Conservation (phyloP, 2,113 vertebrate genomes). For the Equus quagga region DNA sequence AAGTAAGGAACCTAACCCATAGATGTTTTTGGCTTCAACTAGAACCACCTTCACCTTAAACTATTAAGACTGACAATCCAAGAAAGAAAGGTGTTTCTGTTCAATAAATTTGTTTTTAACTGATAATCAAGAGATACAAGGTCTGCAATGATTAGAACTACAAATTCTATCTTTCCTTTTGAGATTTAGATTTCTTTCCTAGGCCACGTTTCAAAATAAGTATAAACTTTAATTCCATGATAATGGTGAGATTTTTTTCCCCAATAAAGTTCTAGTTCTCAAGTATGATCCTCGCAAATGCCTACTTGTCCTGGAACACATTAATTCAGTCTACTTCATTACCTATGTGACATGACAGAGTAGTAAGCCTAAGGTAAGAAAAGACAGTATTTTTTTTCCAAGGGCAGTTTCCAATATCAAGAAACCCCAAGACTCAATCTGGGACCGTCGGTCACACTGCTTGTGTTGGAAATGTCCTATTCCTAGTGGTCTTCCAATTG, state of each 20-base stretch:
- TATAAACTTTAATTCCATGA: neutral
- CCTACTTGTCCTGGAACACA: neutral
- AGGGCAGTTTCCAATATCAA: neutral
- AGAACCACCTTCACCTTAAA: conserved; percentile 17
- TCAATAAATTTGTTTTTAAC: neutral
- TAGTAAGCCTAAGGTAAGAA: neutral
- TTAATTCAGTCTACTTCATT: neutral
- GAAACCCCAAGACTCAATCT: neutral
- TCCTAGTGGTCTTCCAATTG: neutral
- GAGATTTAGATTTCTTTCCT: neutral
- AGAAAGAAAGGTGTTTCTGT: conserved; percentile 1
- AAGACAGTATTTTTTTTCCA: neutral
- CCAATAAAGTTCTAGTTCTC: neutral
- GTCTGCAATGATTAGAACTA: neutral
- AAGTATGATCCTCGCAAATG: neutral
- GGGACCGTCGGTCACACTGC: neutral
- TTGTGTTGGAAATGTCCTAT: neutral
- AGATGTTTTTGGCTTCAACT: neutral
- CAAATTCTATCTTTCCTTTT: neutral
- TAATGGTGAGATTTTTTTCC: neutral
- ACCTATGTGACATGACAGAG: neutral
- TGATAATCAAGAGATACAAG: neutral
- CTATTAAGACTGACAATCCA: neutral
- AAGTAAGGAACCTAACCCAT: neutral
- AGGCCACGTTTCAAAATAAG: neutral